Evolutionary conservation across 2,113 vertebrate genomes (phyloP).

Genomic region (Tympanuchus pallidicinctus): DNA sequence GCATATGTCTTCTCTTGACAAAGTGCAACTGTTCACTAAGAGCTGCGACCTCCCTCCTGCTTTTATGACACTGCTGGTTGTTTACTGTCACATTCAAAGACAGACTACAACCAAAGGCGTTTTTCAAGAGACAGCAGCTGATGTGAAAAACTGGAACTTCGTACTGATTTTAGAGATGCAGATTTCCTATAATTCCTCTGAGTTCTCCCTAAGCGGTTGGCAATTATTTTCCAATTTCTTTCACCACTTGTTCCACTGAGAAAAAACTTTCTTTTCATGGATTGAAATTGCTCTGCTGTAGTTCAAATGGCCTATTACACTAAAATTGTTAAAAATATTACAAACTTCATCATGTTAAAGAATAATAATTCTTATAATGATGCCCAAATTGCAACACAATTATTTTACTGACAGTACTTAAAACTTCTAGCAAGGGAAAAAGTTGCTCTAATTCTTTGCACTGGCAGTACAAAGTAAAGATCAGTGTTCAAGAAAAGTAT

Average conservation of each 20-base stretch:
- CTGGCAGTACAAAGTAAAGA: not conserved
- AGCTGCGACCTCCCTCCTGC: not conserved
- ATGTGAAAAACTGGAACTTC: not conserved
- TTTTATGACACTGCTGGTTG: not conserved
- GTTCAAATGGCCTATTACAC: constrained; percentile 11
- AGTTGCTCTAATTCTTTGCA: constrained; percentile 10
- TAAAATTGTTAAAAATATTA: constrained; percentile 1
- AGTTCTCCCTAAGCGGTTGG: not conserved
- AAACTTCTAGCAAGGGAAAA: not conserved
- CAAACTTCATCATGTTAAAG: constrained; percentile 4
- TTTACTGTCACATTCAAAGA: not conserved
- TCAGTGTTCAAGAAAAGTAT: not conserved
- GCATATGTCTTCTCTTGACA: not conserved
- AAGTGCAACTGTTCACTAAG: not conserved
- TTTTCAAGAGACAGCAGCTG: not conserved
- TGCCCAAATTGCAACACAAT: not conserved
- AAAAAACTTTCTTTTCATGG: not conserved
- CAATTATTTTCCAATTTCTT: constrained; percentile 36
- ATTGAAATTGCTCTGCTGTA: constrained; percentile 20
- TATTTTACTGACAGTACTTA: constrained; percentile 11
- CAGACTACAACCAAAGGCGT: not conserved
- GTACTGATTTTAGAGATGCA: not conserved
- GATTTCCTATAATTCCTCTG: not conserved
- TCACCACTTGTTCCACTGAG: constrained; percentile 11
- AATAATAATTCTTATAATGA: constrained; percentile 38